Base-by-base conservation (phyloP, 1,140 invertebrate genomes). In the Radopholus similis region DNA sequence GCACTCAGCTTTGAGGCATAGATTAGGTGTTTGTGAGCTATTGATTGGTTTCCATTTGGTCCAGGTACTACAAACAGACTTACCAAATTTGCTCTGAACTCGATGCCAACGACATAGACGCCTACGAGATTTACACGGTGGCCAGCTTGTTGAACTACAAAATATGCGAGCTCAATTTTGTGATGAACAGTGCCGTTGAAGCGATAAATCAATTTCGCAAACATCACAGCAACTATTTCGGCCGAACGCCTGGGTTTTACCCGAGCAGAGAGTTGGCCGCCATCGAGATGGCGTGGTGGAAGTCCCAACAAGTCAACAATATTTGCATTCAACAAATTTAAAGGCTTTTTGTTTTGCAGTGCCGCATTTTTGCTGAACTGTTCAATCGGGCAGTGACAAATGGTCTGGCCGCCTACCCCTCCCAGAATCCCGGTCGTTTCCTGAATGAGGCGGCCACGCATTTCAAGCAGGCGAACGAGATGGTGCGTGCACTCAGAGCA, bases 1-100 rank as follows among this genome's bases (percentile, higher is more conserved):
- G 64, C 88, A 88, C 77, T 89, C 89, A 13, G 91, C 93, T 30
- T 87, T 93, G 70, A 95, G 94, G n/a, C n/a, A n/a, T n/a, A n/a
- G n/a, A n/a, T n/a, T n/a, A n/a, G n/a, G n/a, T n/a, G 89, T 92
- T 86, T 85, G 85, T 71, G 13, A 30, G 47, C 40, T 34, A 32
- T 49, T 18, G 6, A 47, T 32, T 28, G 4, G 11, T 57, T 68
- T 8, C 13, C 32, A 21, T 26, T 30, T 21, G n/a, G 28, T 73
- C 74, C 18, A 74, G 72, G 21, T 59, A 59, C 40, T 74, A 74
- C 53, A 77, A 77, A 74, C 59, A 63, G 59, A 57, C 72, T 23
- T 74, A 74, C 54, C 72, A 74, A 35, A 72, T 49, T 9, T 35
- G 54, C n/a, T 23, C 23, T 3, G 72, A 74, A 23, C 26, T 58